Evolutionary conservation across 37 sponge, comb jelly and placozoan species (phyloP).

Genomic region (Spongilla lacustris): DNA sequence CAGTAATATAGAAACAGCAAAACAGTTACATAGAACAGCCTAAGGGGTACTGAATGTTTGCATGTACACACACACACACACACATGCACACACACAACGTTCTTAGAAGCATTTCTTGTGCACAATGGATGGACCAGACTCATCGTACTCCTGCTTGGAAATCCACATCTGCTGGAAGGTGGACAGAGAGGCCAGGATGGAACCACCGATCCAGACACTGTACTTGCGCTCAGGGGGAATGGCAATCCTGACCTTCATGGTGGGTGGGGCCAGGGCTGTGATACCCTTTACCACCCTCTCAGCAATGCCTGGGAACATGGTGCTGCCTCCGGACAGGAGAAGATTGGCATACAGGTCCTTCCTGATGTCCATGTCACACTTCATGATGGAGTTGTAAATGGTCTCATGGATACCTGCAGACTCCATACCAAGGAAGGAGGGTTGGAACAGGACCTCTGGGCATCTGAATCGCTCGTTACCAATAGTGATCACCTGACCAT

Average conservation of each 20-base stretch:
- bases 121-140: slow-evolving; percentile 98
- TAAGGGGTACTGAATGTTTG: too few species aligned
- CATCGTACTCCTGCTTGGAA: slow-evolving; percentile 99
- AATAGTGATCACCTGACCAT: slow-evolving; percentile 99
- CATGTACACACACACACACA: too few species aligned
- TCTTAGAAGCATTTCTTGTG: slow-evolving; percentile 81
- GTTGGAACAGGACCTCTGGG: slow-evolving; percentile 91
- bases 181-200: slow-evolving; percentile 98
- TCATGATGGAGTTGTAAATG: slow-evolving; percentile 99
- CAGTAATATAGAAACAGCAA: too few species aligned
- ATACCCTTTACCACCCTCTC: slow-evolving; percentile 99
- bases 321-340: slow-evolving; percentile 99
- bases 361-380: slow-evolving; percentile 99
- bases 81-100: not conserved
- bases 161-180: slow-evolving; percentile 99
- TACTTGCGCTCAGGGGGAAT: slow-evolving; percentile 99
- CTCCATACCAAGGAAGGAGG: slow-evolving; percentile 96
- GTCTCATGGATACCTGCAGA: slow-evolving; percentile 99
- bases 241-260: slow-evolving; percentile 99
- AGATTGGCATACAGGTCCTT: slow-evolving; percentile 99
- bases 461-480: slow-evolving; percentile 97
- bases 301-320: slow-evolving; percentile 99
- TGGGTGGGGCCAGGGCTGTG: slow-evolving; percentile 96
- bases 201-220: slow-evolving; percentile 99
- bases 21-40: too few species aligned